A percentile compares a stretch with the other conserved stretches of the same genome.
Conservation (phyloP, 2,797 vertebrate genomes). For the Hyperoplus immaculatus region DNA sequence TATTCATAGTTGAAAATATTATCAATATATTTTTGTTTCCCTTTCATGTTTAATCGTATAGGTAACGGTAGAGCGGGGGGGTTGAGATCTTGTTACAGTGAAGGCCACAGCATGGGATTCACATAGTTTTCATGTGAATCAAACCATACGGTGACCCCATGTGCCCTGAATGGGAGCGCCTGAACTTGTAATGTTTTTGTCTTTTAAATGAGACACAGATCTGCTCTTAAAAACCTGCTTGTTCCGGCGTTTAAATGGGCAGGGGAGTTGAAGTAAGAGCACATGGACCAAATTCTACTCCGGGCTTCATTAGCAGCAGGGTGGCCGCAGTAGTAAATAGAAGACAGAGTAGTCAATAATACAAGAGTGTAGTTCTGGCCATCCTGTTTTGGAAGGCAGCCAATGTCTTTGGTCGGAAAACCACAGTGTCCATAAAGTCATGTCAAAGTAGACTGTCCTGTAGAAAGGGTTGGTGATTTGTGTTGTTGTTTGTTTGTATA, state of each 20-base stretch:
- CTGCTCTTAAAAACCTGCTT: background rate
- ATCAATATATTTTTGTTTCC: too few species aligned
- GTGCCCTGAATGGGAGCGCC: background rate
- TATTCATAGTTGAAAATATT: too few species aligned
- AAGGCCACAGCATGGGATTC: background rate
- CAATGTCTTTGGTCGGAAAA: background rate
- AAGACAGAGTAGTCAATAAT: too few species aligned
- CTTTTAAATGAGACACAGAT: too few species aligned
- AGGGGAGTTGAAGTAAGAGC: slow-evolving; percentile 9
- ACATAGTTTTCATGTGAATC: background rate
- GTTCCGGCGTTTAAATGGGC: background rate
- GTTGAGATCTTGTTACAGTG: background rate
- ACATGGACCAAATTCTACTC: background rate
- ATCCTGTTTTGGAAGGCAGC: slow-evolving; percentile 6
- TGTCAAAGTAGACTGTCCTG: background rate
- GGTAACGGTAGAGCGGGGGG: background rate
- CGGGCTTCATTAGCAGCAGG: background rate
- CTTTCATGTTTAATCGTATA: too few species aligned
- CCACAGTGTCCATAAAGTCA: background rate
- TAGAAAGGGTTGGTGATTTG: slow-evolving; percentile 12
- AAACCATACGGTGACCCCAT: background rate
- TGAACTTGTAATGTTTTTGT: background rate
- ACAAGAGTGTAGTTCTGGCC: too few species aligned
- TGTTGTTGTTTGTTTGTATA: slow-evolving; percentile 47
- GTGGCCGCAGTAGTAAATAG: too few species aligned